Evolutionary conservation across 2,113 vertebrate genomes (phyloP).

Genomic region (Colius striatus): DNA sequence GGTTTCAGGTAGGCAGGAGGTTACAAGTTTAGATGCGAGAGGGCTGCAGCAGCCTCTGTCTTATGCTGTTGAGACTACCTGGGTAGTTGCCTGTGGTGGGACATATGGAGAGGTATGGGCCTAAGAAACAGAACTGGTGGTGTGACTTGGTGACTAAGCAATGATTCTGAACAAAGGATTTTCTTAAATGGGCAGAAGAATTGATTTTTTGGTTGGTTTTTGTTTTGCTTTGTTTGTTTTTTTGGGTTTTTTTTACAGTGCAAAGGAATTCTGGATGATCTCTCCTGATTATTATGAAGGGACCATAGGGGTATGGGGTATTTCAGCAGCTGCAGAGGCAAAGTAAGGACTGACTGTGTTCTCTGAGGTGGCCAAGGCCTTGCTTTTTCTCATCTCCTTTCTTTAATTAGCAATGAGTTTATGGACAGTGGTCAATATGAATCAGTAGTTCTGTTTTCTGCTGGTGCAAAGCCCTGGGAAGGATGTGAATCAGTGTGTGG

Average conservation of each 20-base stretch:
- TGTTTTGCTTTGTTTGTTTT: too few species aligned
- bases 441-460: not conserved
- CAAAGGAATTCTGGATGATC: not conserved
- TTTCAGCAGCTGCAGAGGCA: not conserved
- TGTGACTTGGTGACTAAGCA: not conserved
- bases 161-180: not conserved
- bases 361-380: not conserved
- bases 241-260: too few species aligned
- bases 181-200: not conserved
- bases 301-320: not conserved
- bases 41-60: not conserved
- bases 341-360: not conserved
- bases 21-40: not conserved
- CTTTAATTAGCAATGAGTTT: not conserved
- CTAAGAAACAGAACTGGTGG: not conserved
- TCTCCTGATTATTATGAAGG: not conserved
- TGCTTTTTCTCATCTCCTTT: not conserved
- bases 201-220: not conserved
- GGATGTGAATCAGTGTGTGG: not conserved
- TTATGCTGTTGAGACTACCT: not conserved
- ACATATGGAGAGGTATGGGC: not conserved
- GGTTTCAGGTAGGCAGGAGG: not conserved
- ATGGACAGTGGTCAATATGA: not conserved
- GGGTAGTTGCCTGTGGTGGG: not conserved
- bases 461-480: not conserved